Evolutionary conservation across 2,888 invertebrate genomes (phyloP).

Genomic region (Sarcophaga carnaria): DNA sequence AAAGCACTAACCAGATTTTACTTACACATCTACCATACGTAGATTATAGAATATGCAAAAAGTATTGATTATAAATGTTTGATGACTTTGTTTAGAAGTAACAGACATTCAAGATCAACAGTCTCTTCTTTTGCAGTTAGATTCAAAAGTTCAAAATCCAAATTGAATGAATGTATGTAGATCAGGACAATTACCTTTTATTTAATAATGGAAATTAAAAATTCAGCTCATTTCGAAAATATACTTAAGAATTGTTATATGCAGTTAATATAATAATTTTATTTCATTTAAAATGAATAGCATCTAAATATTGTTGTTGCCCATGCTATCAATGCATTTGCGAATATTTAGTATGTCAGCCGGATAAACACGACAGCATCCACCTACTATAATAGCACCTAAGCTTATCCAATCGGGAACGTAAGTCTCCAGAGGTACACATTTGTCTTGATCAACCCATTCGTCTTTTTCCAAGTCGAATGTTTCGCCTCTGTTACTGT

Average conservation of each 20-base stretch:
- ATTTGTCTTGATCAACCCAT: slow-evolving; percentile 87
- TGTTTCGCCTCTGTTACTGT: slow-evolving; percentile 92
- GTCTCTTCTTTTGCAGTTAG: no score
- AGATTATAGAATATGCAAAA: not conserved
- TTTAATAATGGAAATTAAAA: slow-evolving; percentile 9
- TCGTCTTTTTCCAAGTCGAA: slow-evolving; percentile 76
- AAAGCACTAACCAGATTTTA: not conserved
- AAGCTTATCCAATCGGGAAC: slow-evolving; percentile 90
- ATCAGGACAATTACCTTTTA: slow-evolving; percentile 10
- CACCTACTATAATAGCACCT: slow-evolving; percentile 92
- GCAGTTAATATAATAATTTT: slow-evolving; percentile 30
- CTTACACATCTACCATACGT: not conserved
- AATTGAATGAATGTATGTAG: not conserved
- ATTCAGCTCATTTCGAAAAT: not conserved
- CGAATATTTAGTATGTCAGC: slow-evolving; percentile 89
- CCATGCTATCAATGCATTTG: slow-evolving; percentile 79
- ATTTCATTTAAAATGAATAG: slow-evolving; percentile 46
- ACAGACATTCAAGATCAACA: not conserved
- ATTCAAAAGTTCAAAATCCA: not conserved
- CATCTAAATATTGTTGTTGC: slow-evolving; percentile 65
- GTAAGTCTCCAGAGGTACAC: slow-evolving; percentile 87
- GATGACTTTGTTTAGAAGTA: slow-evolving; percentile 9
- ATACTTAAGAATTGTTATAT: not conserved
- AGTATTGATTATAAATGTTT: slow-evolving; percentile 5
- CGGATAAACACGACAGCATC: slow-evolving; percentile 94